These are phyloP conservation scores for Montipora efflorescens DNA, from an alignment of 64 coral and sea anemone genomes.

Conservation along the genomic window DNA sequence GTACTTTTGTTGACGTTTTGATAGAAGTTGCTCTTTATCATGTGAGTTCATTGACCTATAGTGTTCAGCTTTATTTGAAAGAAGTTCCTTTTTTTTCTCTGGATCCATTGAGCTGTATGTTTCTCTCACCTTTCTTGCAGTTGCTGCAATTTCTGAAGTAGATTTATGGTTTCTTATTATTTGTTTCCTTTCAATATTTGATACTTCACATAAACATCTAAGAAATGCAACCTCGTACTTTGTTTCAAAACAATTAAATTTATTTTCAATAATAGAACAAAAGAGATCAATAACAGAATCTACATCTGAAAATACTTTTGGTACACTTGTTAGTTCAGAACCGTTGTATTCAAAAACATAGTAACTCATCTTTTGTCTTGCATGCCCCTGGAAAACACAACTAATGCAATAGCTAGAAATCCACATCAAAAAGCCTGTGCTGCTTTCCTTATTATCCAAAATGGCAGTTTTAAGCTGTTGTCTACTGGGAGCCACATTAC, in stretches of 20 bases:
- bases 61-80: conserved; percentile 56
- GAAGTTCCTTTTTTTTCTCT: conserved; percentile 28
- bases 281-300: no score
- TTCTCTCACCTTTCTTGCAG: no score
- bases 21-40: conserved; percentile 21
- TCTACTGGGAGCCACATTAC: not conserved
- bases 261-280: no score
- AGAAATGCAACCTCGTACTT: not conserved
- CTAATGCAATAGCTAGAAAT: conserved; percentile 41
- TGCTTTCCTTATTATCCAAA: no score
- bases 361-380: not conserved
- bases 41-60: conserved; percentile 25
- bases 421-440: not conserved
- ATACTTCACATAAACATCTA: conserved; percentile 51
- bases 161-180: no score
- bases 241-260: no score
- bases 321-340: not conserved
- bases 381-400: not conserved
- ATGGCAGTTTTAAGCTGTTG: not conserved
- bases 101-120: no score
- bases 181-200: not conserved
- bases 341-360: not conserved
- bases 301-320: not conserved
- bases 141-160: no score
- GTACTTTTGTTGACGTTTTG: conserved; percentile 32